Evolutionary conservation across 2,888 invertebrate genomes (phyloP), one percentile per base, ranked within the genome.

Genomic region (Tricholauxania praeusta): DNA sequence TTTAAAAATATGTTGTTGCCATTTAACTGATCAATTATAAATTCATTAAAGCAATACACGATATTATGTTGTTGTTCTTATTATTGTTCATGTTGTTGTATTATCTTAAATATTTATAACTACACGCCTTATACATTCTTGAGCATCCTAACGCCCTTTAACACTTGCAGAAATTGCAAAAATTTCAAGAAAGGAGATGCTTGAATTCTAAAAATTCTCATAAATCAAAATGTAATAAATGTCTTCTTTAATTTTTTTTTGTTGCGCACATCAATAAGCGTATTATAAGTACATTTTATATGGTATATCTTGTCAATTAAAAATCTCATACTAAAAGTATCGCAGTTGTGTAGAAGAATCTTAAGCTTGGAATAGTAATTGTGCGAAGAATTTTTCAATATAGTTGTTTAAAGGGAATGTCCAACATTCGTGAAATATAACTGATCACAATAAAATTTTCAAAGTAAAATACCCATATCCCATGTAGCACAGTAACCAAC

Each of bases 11-110:
- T 39, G 15, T 32, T 39, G 15, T 32, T 60, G 59, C 28, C 59
- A 28, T 60, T 60, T 60, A 28, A 19, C 59, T 53, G 66, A 66
- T 66, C 53, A 62, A 68, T 68, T 68, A 68, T 68, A 68, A 68
- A 68, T 68, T 68, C 68, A 68, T 68, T 68, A 68, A 68, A 68
- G 59, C 59, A 48, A n/a, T 22, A 68, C 59, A 57, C 19, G 67
- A 67, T 47, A 32, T 17, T n/a, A 2, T 57, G 12, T 19, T 22
- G 22, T 28, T 59, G 68, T 47, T 55, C 15, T 19, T 67, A 55
- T 19, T 32, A 60, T 60, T 12, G 15, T 28, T 14, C 15, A 12
- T 57, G 39, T 39, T 39, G 39, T 39, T 39, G 39, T 39, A 39
- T 39, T 39, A 39, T 4, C 39, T 39, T 39, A 39, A 39, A 39